These are phyloP conservation scores for Delia radicum DNA, from an alignment of 1,140 invertebrate genomes.

Conservation along the genomic window DNA sequence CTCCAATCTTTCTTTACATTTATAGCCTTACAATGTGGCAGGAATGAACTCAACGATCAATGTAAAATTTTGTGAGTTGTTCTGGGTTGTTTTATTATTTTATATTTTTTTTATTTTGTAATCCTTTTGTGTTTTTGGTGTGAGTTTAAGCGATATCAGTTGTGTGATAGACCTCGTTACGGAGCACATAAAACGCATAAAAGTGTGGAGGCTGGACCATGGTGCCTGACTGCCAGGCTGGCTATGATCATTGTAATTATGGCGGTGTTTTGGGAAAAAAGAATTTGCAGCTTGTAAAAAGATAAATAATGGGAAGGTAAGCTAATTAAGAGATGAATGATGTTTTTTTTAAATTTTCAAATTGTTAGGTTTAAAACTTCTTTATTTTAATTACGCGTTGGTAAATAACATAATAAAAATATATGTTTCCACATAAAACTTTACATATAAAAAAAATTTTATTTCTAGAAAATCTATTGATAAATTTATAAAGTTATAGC, in stretches of 20 bases:
- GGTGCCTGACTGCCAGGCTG: conserved; percentile 2
- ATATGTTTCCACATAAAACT: too few species aligned
- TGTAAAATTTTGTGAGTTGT: too few species aligned
- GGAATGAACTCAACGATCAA: too few species aligned
- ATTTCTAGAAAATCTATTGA: too few species aligned
- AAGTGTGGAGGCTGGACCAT: conserved; percentile 20
- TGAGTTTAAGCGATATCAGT: background rate
- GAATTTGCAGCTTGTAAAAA: conserved; percentile 12
- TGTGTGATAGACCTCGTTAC: conserved; percentile 19
- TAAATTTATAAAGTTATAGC: too few species aligned
- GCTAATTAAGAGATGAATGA: background rate
- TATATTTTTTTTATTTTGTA: background rate
- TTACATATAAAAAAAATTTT: too few species aligned
- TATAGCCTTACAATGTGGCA: too few species aligned
- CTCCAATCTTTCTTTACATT: background rate
- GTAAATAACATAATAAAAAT: too few species aligned
- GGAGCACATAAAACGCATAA: conserved; percentile 22
- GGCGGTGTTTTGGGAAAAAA: conserved; percentile 14
- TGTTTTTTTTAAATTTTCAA: too few species aligned
- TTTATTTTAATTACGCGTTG: too few species aligned
- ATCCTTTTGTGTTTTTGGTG: background rate
- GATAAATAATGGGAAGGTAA: background rate
- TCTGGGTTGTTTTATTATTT: too few species aligned
- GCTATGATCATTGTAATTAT: conserved; percentile 22
- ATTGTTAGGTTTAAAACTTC: too few species aligned